Base-by-base conservation (phyloP, 1,140 invertebrate species). In the Neodiprion pinetum region DNA sequence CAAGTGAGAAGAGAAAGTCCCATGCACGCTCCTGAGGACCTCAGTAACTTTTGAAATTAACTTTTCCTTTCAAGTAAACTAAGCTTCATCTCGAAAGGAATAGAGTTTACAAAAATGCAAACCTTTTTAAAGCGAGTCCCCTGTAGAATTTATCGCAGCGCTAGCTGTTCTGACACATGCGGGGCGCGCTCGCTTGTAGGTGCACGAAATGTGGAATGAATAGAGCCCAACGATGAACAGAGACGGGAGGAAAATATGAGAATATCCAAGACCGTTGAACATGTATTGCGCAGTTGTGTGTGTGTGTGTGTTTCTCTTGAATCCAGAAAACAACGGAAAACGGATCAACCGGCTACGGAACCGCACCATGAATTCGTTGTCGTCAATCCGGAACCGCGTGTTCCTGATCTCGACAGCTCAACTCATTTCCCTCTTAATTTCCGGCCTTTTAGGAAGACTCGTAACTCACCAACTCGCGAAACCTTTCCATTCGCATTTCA, bases 391-490 rank as follows among this genome's bases (percentile, higher is more conserved):
- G 67, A 69, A 69, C 21, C 40, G 21, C 67, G 67, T 69, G 40
- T 69, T 69, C 67, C 5, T 69, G 40, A 47, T 23, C 67, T 69
- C 40, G 40, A 9, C 67, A 47, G 12, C 67, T 23, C 40, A 23
- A 47, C 67, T 69, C 14, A 69, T 69, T 69, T 69, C 67, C 67
- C 67, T 69, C 40, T 69, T 69, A 69, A 69, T 23, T 12, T 69
- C 67, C 67, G 67, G 67, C 12, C 67, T 69, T 69, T 69, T 69
- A 11, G 67, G 67, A 14, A 7, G 10, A 12, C 12, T 14, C 67
- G 11, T 69, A 12, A 61, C 53, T 61, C 53, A 40, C 28, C 28
- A 40, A 5, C 28, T 40, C 28, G 28, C 28, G 28, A 40, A 40
- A 40, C 53, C 53, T 1, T 17, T 61, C 53, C 53, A 61, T 61